These are phyloP conservation scores for Mactra quadrangularis DNA, from an alignment of 1,140 invertebrate genomes.

Conservation along the genomic window DNA sequence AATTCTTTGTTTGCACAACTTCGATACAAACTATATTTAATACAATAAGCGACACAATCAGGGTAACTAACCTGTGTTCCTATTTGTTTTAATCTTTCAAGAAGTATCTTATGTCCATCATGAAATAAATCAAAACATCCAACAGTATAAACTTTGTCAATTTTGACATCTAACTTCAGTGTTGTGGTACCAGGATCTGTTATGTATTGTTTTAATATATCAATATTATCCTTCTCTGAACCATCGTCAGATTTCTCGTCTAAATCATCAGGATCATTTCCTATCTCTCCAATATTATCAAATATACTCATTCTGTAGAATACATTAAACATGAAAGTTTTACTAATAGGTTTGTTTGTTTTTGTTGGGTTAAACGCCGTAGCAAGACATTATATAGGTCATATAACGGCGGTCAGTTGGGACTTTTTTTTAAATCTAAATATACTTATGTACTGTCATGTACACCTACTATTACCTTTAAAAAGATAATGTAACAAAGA, in stretches of 20 bases:
- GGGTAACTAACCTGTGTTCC: conserved; percentile 82
- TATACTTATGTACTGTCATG: too few species aligned
- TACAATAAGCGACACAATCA: too few species aligned
- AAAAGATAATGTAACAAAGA: too few species aligned
- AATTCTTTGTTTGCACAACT: too few species aligned
- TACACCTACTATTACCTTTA: too few species aligned
- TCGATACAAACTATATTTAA: too few species aligned
- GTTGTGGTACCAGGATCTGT: conserved; percentile 6
- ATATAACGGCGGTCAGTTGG: too few species aligned
- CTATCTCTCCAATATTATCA: conserved; percentile 2
- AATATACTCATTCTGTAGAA: not conserved
- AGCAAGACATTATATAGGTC: too few species aligned
- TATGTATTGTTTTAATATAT: not conserved
- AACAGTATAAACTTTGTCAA: conserved; percentile 76
- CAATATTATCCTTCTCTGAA: conserved; percentile 13
- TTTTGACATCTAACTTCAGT: not conserved
- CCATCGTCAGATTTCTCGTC: conserved; percentile 40
- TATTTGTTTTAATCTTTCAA: conserved; percentile 74
- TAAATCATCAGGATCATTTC: conserved; percentile 14
- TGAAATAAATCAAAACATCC: conserved; percentile 82
- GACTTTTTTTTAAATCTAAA: too few species aligned
- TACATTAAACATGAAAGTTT: not conserved
- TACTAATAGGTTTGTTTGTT: too few species aligned
- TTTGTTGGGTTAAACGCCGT: too few species aligned
- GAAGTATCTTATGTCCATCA: conserved; percentile 73